Evolutionary conservation across 2,797 vertebrate genomes (phyloP).

Genomic region (Borostomias antarcticus): DNA sequence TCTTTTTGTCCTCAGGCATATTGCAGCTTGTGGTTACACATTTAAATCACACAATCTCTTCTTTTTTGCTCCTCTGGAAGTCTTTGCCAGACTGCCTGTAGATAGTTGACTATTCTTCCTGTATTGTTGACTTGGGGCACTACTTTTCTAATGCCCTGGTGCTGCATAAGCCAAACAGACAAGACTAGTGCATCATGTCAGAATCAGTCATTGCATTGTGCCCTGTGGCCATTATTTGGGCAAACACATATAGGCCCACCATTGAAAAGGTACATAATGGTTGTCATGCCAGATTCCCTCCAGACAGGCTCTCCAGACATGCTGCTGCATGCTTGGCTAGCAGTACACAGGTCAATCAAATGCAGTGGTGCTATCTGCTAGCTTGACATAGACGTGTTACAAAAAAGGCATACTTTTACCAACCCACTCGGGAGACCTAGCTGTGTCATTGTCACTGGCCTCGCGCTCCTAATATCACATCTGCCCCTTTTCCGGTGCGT

Average conservation of each 20-base stretch:
- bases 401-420: too few species aligned
- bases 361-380: too few species aligned
- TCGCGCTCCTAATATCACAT: too few species aligned
- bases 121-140: background rate
- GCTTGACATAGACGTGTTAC: too few species aligned
- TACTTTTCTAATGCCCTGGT: background rate
- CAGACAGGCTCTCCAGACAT: too few species aligned
- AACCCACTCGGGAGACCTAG: too few species aligned
- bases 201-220: background rate
- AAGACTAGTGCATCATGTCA: background rate
- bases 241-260: background rate
- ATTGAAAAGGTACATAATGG: background rate
- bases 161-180: background rate
- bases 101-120: background rate
- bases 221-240: background rate
- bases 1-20: conserved; percentile 7
- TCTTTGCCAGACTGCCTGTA: background rate
- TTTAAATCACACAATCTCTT: background rate
- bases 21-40: background rate
- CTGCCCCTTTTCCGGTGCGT: too few species aligned
- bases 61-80: background rate
- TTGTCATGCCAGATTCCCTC: background rate
- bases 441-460: too few species aligned
- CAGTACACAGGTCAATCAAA: too few species aligned
- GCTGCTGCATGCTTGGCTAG: too few species aligned